Evolutionary conservation across 2,113 vertebrate species (phyloP).

Genomic region (Neoarius graeffei): DNA sequence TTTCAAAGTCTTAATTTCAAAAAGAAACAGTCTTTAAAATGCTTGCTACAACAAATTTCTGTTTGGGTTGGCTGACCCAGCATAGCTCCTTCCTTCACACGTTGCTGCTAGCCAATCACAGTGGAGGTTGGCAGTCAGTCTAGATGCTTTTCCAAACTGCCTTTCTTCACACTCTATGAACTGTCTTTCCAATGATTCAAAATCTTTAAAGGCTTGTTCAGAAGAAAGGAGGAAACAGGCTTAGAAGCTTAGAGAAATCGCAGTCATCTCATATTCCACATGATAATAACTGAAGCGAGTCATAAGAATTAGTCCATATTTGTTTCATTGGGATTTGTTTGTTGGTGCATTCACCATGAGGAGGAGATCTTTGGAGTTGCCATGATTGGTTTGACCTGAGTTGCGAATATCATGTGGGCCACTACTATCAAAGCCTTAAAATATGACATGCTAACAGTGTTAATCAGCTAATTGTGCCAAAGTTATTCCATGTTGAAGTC

Average conservation of each 20-base stretch:
- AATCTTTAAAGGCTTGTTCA: not conserved
- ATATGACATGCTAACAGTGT: not conserved
- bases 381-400: conserved; percentile 2
- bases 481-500: not conserved
- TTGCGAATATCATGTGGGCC: not conserved
- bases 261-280: not conserved
- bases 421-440: not conserved
- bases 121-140: not conserved
- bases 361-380: too few relatives aligned
- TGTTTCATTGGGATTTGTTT: not conserved
- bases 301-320: not conserved
- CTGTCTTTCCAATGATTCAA: conserved; percentile 1
- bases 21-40: not conserved
- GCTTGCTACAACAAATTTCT: not conserved
- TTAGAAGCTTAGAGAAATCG: not conserved
- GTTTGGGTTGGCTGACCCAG: not conserved
- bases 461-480: not conserved
- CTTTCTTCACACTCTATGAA: conserved; percentile 17
- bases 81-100: conserved; percentile 8
- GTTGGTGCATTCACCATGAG: not conserved
- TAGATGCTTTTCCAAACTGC: not conserved
- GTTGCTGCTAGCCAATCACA: not conserved
- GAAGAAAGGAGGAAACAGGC: too few relatives aligned
- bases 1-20: not conserved
- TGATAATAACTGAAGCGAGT: not conserved